These are phyloP conservation scores for Dipodomys stephensi DNA, from an alignment of 2,113 vertebrate species.

Conservation along the genomic window DNA sequence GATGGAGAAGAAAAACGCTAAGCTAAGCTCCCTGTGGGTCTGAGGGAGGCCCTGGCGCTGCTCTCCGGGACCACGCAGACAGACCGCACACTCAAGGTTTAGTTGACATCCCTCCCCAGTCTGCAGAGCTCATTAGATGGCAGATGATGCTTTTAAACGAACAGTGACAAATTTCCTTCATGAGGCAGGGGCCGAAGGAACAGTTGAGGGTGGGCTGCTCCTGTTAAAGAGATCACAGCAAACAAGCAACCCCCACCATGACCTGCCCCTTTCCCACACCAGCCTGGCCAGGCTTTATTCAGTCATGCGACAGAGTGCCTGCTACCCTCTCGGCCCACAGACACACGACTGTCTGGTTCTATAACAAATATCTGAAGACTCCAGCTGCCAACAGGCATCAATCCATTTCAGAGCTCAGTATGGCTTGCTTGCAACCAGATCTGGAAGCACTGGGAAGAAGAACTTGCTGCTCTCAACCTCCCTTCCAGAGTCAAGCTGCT, in stretches of 20 bases:
- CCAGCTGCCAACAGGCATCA: constrained; percentile 72
- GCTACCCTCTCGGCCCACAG: constrained; percentile 50
- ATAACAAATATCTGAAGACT: constrained; percentile 79
- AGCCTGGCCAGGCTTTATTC: constrained; percentile 61
- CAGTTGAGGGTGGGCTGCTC: constrained; percentile 19
- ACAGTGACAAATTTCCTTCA: constrained; percentile 54
- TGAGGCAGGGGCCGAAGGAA: constrained; percentile 18
- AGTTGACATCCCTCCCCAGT: too few relatives aligned
- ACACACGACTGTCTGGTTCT: constrained; percentile 78
- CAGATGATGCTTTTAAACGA: constrained; percentile 40
- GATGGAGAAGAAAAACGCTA: not conserved
- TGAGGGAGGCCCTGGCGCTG: fast-evolving
- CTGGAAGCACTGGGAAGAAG: not conserved
- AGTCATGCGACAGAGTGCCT: constrained; percentile 58
- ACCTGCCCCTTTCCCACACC: constrained; percentile 68
- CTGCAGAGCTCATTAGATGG: constrained; percentile 50
- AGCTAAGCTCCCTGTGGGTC: too few relatives aligned
- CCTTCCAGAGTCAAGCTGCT: not conserved
- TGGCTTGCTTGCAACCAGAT: not conserved
- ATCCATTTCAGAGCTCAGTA: constrained; percentile 68
- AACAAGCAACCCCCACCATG: constrained; percentile 29
- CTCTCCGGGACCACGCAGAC: not conserved
- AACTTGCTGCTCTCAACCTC: constrained; percentile 12
- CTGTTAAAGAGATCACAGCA: constrained; percentile 65
- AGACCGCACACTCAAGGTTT: not conserved